Evolutionary conservation across 2,113 vertebrate genomes (phyloP).

Genomic region (Gila orcuttii): DNA sequence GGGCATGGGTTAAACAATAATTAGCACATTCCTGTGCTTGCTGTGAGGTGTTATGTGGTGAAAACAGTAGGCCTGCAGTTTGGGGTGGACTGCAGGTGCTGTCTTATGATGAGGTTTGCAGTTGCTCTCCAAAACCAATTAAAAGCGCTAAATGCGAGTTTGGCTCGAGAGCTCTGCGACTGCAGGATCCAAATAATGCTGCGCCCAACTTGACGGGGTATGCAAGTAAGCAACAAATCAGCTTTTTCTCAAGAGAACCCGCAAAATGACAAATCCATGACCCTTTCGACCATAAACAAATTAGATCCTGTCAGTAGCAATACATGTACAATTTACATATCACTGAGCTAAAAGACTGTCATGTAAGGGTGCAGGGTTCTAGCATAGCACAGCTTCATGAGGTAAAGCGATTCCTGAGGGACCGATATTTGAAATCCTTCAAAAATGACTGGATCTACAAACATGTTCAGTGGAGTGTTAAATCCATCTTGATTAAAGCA

Average conservation of each 20-base stretch:
- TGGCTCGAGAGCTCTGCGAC: background rate
- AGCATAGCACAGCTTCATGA: background rate
- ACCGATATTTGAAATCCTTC: conserved; percentile 50
- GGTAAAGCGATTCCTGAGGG: background rate
- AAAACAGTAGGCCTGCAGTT: background rate
- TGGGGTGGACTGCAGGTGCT: conserved; percentile 40
- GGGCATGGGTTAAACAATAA: background rate
- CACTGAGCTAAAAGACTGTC: background rate
- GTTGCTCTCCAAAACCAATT: conserved; percentile 36
- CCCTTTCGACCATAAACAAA: conserved; percentile 2
- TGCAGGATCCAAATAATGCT: conserved; percentile 23
- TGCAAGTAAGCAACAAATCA: conserved; percentile 22
- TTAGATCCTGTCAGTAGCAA: background rate
- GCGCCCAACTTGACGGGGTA: background rate
- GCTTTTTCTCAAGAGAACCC: conserved; percentile 1
- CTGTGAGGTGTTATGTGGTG: conserved; percentile 13
- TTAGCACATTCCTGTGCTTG: conserved; percentile 31
- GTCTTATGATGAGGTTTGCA: conserved; percentile 32
- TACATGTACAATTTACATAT: background rate
- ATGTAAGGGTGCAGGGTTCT: background rate
- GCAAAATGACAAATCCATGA: background rate
- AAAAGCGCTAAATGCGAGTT: conserved; percentile 22
- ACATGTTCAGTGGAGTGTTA: conserved; percentile 70
- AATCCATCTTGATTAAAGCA: conserved; percentile 80
- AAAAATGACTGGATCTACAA: conserved; percentile 58